Base-by-base conservation (phyloP, 2,113 vertebrate species). In the Chinchilla lanigera region DNA sequence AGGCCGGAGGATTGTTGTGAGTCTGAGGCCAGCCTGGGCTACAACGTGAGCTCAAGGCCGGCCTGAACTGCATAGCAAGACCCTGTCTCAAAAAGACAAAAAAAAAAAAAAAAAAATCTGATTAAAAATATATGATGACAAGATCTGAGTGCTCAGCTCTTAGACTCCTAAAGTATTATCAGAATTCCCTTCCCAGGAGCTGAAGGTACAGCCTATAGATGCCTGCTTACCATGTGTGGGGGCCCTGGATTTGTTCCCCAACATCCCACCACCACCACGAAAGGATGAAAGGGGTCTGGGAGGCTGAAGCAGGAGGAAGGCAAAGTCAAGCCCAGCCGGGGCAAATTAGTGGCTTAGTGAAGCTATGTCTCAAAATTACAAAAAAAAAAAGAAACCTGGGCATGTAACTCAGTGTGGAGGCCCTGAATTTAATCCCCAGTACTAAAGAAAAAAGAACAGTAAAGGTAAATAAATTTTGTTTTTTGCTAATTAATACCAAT, bases 401-500 rank as follows among this genome's bases (percentile, higher is more conserved):
- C 16, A n/a, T 38, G 1, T 44, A 54, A 26, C 60, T 44, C 44
- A 47, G 60, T 33, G 17, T 35, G 13, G 41, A 44, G n/a, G n/a
- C n/a, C 38, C 13, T 30, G 56, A 44, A 11, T 52, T 33, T 69
- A 41, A 69, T 44, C 28, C 20, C 52, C 14, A 28, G 20, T 52
- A 78, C 41, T 28, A 11, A 28, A 47, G 73, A 16, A 47, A 30
- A 63, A 41, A 95, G 73, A 93, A 73, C 44, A 89, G 75, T n/a
- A 83, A 80, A 77, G 60, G 11, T 44, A 87, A 96, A 73, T 54
- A 4, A 82, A 86, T 69, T 95, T 92, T 89, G 52, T 28, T 94
- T 93, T 90, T 82, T 78, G 90, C 38, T 82, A 33, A 20, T 77
- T 88, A 93, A 30, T 80, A 81, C 52, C 60, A 86, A 50, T 33